Percentiles rank a stretch among this genome's conserved stretches.
Conservation (phyloP, 2,888 invertebrate species). For the Caprella mutica region DNA sequence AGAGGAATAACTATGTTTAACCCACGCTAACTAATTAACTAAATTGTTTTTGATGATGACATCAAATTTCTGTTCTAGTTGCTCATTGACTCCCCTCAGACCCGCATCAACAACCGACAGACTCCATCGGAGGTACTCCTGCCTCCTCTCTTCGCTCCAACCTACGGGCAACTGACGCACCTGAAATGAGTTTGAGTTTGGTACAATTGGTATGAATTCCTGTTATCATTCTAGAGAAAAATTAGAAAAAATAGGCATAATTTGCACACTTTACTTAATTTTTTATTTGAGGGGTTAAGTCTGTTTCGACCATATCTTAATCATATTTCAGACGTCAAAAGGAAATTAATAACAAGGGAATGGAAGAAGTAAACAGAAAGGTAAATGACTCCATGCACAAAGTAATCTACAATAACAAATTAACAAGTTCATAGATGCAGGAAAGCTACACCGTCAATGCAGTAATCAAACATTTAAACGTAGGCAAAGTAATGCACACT, state of each 20-base stretch:
- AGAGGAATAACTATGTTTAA: neutral
- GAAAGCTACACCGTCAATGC: too few relatives aligned
- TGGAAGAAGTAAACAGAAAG: too few relatives aligned
- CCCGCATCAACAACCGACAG: slow-evolving; percentile 52
- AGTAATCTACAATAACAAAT: neutral
- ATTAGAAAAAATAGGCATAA: too few relatives aligned
- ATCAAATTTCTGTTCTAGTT: slow-evolving; percentile 50
- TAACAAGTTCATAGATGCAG: neutral
- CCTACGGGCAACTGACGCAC: too few relatives aligned
- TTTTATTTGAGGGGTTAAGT: too few relatives aligned
- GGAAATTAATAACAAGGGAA: too few relatives aligned
- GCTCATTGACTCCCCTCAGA: slow-evolving; percentile 51
- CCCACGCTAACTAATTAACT: neutral
- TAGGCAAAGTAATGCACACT: slow-evolving; percentile 43
- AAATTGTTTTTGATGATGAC: slow-evolving; percentile 41
- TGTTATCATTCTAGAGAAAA: too few relatives aligned
- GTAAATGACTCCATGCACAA: neutral
- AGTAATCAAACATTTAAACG: slow-evolving; percentile 26
- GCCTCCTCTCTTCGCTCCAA: slow-evolving; percentile 51
- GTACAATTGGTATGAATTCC: too few relatives aligned
- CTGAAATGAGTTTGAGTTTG: too few relatives aligned
- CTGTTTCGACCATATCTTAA: too few relatives aligned
- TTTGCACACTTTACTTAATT: too few relatives aligned
- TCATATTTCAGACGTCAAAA: too few relatives aligned
- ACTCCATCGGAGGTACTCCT: slow-evolving; percentile 58